Base-by-base conservation (phyloP, 1,140 invertebrate genomes). In the Micrasema longulum region DNA sequence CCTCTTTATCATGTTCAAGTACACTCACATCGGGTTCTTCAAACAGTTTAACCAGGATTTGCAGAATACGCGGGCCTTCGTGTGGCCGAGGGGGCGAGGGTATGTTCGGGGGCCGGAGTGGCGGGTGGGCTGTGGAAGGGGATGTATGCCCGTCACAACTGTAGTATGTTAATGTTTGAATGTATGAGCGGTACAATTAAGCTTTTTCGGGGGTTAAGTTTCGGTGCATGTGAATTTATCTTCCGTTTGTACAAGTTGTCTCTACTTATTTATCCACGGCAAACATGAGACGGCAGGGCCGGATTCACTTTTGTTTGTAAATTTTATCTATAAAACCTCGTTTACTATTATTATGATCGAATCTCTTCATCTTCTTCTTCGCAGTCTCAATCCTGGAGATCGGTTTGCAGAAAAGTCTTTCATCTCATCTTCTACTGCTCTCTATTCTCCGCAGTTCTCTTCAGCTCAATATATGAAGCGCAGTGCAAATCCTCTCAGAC, bases 161-260 rank as follows among this genome's bases (percentile, higher is more conserved):
- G 55, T 60, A 60, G 55, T 60, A 38, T 60, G 55, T 60, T 60
- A 60, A 60, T 60, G 55, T 60, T 60, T 38, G 55, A 18, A 60
- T 63, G 60, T 63, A 63, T 69, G 50, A 48, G 67, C 67, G 65
- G 38, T 48, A 70, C 60, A 75, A 71, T 75, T 71, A 75, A 75
- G 73, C 69, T 75, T 75, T 74, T 75, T 75, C 73, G 69, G 73
- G 72, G 72, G 73, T 71, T 75, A 71, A 75, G 73, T 71, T 75
- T 71, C 20, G 63, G 73, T 75, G 73, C 69, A 75, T 75, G 73
- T 69, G 69, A 69, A 75, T 69, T 75, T 75, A 71, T 68, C 73
- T 74, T 68, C 69, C 69, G 69, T 69, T 75, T 74, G 68, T 74
- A 66, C 72, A 63, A 74, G 22, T 74, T 69, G 69, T 71, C 68